Base-by-base conservation (phyloP, 2,113 vertebrate genomes). In the Aegithalos caudatus region DNA sequence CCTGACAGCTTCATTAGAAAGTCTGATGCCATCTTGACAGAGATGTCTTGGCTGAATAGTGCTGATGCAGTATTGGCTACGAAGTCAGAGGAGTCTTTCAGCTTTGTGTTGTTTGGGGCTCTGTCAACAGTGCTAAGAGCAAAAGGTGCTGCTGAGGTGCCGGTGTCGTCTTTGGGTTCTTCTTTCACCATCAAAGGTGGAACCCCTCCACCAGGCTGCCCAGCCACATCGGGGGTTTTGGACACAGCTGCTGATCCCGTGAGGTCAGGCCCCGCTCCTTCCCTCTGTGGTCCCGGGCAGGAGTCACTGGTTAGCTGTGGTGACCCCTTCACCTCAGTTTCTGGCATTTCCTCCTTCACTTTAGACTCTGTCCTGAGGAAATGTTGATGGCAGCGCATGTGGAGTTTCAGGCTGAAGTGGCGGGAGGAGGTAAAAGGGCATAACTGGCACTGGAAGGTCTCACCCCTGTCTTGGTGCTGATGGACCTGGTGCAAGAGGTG, bases 361-460 rank as follows among this genome's bases (percentile, higher is more conserved):
- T 99, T 99, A 98, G 99, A 98, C 97, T 99, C 99, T 91, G 98
- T 98, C 98, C 99, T 98, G 77, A 99, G 99, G 98, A 99, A 99
- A 98, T 99, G 99, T 97, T 99, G 99, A 97, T 99, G 99, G 98
- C 99, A 99, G 95, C 99, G 99, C 99, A 99, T 99, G 97, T 99
- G 99, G 94, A 99, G 99, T 97, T 99, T 99, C 97, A 99, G 98
- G 98, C 99, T 99, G 98, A 99, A 99, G 98, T 99, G 99, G 96
- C 99, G 99, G 27, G 99, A 99, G 80, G 99, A 99, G 88, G 99
- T 99, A 97, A 99, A 99, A 94, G 99, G 99, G 97, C 99, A 99
- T 35, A 99, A 99, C 97, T 99, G 99, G 90, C 99, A 99, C 78
- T 99, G 99, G 97, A 99, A 99, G 44, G 99, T 99, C 98, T 99